A percentile compares a stretch with the other conserved stretches of the same genome.
Evolutionary conservation across 1,140 invertebrate genomes (phyloP).

Genomic region (Magallana gigas): DNA sequence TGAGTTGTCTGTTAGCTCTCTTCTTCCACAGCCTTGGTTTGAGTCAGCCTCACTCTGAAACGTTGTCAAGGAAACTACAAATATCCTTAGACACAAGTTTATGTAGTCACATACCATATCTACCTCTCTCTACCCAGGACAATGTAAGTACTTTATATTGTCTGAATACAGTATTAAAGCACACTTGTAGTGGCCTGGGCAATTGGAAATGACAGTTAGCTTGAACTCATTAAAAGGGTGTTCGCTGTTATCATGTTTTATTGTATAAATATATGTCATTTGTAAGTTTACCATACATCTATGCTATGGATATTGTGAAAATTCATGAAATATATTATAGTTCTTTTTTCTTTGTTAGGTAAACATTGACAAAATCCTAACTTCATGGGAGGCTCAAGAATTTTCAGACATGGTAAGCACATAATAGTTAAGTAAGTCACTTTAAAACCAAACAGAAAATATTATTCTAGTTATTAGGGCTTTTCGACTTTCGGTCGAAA

Average conservation of each 20-base stretch:
- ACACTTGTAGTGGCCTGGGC: too few relatives aligned
- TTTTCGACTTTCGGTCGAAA: too few relatives aligned
- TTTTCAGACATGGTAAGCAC: constrained; percentile 76
- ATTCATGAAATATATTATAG: too few relatives aligned
- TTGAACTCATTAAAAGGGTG: too few relatives aligned
- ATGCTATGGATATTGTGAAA: too few relatives aligned
- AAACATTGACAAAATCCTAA: constrained; percentile 69
- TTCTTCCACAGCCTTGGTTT: constrained; percentile 32
- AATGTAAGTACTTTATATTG: background rate
- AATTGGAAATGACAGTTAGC: too few relatives aligned
- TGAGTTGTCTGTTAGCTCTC: background rate
- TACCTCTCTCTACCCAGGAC: background rate
- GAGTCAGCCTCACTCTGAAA: constrained; percentile 11
- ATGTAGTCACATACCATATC: background rate
- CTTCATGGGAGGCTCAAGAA: constrained; percentile 77
- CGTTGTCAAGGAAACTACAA: background rate
- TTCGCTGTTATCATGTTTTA: too few relatives aligned
- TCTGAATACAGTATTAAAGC: too few relatives aligned
- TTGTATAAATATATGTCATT: too few relatives aligned
- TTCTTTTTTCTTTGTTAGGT: background rate
- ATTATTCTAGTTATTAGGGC: background rate
- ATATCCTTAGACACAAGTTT: constrained; percentile 6
- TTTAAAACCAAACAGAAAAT: too few relatives aligned
- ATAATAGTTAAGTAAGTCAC: background rate
- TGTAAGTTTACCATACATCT: too few relatives aligned